Evolutionary conservation across 1,140 invertebrate genomes (phyloP).

Genomic region (Heliconius eleuchia): DNA sequence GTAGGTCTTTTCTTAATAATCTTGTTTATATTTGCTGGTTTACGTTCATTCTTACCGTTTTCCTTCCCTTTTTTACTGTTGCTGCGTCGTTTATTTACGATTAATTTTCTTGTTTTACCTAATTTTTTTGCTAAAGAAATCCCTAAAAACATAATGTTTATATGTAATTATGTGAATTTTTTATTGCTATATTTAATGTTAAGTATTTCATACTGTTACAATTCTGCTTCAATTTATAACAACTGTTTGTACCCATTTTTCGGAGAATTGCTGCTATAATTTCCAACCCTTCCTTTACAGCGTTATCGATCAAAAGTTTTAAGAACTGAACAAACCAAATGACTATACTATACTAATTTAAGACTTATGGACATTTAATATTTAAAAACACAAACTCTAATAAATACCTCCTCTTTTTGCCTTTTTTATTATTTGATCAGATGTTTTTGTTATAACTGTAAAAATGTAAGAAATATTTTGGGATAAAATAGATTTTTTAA

Average conservation of each 20-base stretch:
- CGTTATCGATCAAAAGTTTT: neutral
- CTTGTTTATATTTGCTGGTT: constrained; percentile 12
- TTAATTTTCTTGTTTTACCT: constrained; percentile 47
- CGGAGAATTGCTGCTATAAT: neutral
- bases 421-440: neutral
- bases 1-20: constrained; percentile 15
- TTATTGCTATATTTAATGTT: neutral
- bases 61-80: constrained; percentile 11
- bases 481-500: neutral
- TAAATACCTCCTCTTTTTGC: constrained; percentile 33
- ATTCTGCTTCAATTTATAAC: neutral
- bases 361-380: neutral
- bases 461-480: neutral
- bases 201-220: neutral
- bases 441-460: constrained; percentile 18
- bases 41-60: constrained; percentile 17
- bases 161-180: neutral
- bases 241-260: neutral
- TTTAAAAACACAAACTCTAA: neutral
- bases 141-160: constrained; percentile 36
- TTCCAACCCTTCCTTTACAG: neutral
- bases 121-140: constrained; percentile 50
- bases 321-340: neutral
- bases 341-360: neutral
- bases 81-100: constrained; percentile 41